Percentiles rank a stretch among this genome's conserved stretches.
phyloP scores from a whole-genome alignment of 35 echinoderm and acorn worm genomes.

The Eucidaris tribuloides region DNA sequence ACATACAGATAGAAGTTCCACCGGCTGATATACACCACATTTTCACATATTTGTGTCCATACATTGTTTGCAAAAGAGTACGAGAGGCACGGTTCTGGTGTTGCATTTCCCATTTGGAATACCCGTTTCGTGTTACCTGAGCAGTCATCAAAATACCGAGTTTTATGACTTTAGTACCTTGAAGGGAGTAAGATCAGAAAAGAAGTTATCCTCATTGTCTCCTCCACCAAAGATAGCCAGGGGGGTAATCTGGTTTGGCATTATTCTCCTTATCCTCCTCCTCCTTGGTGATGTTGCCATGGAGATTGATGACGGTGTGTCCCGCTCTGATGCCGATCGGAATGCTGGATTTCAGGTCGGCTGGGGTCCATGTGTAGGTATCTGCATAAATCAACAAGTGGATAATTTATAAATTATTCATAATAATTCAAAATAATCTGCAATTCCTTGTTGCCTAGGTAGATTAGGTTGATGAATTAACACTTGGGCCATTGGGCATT shows the following conservation, averaged over 20 bases:
- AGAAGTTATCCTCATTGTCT: constrained; percentile 78
- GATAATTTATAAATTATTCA: background rate
- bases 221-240: constrained; percentile 79
- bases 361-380: constrained; percentile 15
- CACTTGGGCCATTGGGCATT: too few species aligned
- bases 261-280: constrained; percentile 49
- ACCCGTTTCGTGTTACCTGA: too few species aligned
- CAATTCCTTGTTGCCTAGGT: too few species aligned
- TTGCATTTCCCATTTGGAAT: too few species aligned
- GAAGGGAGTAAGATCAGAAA: constrained; percentile 40
- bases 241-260: background rate
- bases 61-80: too few species aligned
- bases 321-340: constrained; percentile 42
- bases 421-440: background rate
- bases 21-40: too few species aligned
- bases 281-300: background rate
- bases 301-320: constrained; percentile 35
- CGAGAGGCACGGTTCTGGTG: too few species aligned
- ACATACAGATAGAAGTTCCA: too few species aligned
- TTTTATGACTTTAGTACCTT: too few species aligned
- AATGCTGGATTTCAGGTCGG: background rate
- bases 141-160: too few species aligned
- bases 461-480: too few species aligned
- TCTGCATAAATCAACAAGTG: background rate
- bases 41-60: too few species aligned